A percentile compares a stretch with the other conserved stretches of the same genome.
These are phyloP conservation scores for Papilio gigon DNA, from an alignment of 2,888 invertebrate species.

Conservation along the genomic window DNA sequence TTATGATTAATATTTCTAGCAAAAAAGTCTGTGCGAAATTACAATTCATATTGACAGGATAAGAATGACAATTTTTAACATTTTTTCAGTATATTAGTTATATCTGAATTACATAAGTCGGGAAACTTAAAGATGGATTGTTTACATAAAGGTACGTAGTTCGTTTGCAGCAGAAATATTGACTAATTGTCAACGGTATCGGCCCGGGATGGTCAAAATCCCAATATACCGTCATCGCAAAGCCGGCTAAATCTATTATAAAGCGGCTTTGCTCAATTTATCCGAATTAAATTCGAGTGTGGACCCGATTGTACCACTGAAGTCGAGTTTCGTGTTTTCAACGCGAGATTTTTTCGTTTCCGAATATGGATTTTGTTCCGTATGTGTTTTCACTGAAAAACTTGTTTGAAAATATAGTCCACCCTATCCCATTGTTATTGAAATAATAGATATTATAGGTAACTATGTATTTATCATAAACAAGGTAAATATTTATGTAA, in stretches of 20 bases:
- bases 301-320: slow-evolving; percentile 20
- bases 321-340: background rate
- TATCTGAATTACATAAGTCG: background rate
- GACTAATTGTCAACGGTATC: slow-evolving; percentile 56
- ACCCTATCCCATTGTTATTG: too few species aligned
- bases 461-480: too few species aligned
- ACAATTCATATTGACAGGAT: background rate
- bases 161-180: slow-evolving; percentile 48
- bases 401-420: background rate
- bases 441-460: too few species aligned
- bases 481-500: too few species aligned
- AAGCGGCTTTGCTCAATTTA: slow-evolving; percentile 58
- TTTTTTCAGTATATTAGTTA: background rate
- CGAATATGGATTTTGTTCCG: background rate
- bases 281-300: slow-evolving; percentile 54
- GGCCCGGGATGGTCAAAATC: slow-evolving; percentile 54
- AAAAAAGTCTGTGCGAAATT: background rate
- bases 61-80: background rate
- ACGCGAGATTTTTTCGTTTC: background rate
- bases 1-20: background rate
- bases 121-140: slow-evolving; percentile 3
- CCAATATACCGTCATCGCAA: slow-evolving; percentile 51
- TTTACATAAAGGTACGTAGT: slow-evolving; percentile 44
- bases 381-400: background rate
- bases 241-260: slow-evolving; percentile 58